These are phyloP conservation scores for Merops nubicus DNA, from an alignment of 2,113 vertebrate genomes.

Conservation along the genomic window DNA sequence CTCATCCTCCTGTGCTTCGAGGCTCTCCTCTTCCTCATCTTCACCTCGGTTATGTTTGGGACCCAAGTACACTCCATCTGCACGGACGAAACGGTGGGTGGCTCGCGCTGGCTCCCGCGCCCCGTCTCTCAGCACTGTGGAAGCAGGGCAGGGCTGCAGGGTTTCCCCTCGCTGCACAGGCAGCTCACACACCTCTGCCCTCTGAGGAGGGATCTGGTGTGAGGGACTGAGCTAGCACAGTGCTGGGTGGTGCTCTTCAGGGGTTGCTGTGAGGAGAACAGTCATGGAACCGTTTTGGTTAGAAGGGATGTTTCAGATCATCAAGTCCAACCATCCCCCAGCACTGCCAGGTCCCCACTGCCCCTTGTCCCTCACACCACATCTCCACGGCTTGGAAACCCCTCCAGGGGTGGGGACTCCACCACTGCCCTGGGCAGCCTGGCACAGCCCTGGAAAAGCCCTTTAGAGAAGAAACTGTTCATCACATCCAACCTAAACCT, in stretches of 20 bases:
- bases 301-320: background rate
- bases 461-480: background rate
- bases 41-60: conserved; percentile 98
- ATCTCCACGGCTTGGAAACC: background rate
- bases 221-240: background rate
- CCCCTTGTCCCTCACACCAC: background rate
- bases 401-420: background rate
- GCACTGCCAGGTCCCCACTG: too few relatives aligned
- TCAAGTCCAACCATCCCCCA: background rate
- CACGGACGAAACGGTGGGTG: conserved; percentile 93
- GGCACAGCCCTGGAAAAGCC: background rate
- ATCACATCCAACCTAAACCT: background rate
- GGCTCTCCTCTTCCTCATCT: conserved; percentile 95
- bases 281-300: background rate
- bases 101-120: background rate
- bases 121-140: background rate
- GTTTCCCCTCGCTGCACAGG: background rate
- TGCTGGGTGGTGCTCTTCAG: background rate
- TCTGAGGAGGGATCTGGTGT: background rate
- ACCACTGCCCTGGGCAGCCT: background rate
- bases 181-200: background rate
- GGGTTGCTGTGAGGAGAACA: background rate
- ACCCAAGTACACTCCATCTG: conserved; percentile 99
- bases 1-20: conserved; percentile 97
- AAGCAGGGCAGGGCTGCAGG: background rate